These are phyloP conservation scores for Characodon lateralis DNA, from an alignment of 2,797 vertebrate genomes.

Conservation along the genomic window DNA sequence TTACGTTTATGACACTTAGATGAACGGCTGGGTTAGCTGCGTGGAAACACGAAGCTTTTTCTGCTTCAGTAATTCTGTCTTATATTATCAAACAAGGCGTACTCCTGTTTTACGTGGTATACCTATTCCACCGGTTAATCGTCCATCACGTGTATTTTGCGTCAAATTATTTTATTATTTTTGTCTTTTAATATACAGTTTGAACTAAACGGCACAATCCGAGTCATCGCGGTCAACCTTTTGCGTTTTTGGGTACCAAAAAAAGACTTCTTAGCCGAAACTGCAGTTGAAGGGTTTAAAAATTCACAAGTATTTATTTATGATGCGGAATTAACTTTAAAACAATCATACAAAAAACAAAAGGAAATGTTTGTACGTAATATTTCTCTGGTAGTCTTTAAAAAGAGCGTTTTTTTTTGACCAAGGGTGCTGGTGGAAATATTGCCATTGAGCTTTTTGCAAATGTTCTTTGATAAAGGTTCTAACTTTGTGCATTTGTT, in stretches of 20 bases:
- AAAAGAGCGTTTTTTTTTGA: background rate
- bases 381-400: background rate
- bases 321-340: background rate
- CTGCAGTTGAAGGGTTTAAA: background rate
- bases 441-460: background rate
- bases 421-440: background rate
- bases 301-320: background rate
- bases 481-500: background rate
- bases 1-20: conserved; percentile 1
- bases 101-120: background rate
- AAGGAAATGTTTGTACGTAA: background rate
- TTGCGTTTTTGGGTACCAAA: background rate
- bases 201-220: background rate
- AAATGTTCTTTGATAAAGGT: background rate
- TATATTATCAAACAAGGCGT: background rate
- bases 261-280: background rate
- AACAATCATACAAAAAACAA: background rate
- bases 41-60: conserved; percentile 31
- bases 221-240: background rate
- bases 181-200: background rate
- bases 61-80: background rate
- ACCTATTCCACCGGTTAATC: background rate
- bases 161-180: background rate
- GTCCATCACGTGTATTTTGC: no score
- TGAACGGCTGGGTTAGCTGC: conserved; percentile 1